Evolutionary conservation across 1,140 invertebrate genomes (phyloP).

Genomic region (Charaxes varanes): DNA sequence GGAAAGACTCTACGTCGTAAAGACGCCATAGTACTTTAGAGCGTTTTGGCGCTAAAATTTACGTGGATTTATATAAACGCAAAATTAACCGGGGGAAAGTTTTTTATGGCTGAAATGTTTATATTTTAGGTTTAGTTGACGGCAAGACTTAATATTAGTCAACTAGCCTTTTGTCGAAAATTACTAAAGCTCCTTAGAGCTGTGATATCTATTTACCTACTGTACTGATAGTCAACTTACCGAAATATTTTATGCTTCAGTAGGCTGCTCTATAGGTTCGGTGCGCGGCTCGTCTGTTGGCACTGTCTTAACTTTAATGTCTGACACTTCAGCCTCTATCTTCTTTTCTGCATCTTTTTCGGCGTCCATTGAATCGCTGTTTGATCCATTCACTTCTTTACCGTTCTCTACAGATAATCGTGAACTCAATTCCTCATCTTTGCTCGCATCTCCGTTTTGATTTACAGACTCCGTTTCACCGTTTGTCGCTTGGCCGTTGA

Average conservation of each 20-base stretch:
- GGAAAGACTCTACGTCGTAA: too few relatives aligned
- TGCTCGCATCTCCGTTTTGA: slow-evolving; percentile 48
- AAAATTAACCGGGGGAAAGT: too few relatives aligned
- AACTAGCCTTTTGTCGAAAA: too few relatives aligned
- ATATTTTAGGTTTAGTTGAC: too few relatives aligned
- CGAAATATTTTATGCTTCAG: slow-evolving; percentile 61
- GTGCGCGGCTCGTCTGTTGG: slow-evolving; percentile 43
- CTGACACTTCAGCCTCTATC: slow-evolving; percentile 35
- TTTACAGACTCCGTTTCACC: slow-evolving; percentile 34
- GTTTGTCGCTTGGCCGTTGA: slow-evolving; percentile 48
- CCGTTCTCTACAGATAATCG: slow-evolving; percentile 52
- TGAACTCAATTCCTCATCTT: slow-evolving; percentile 48
- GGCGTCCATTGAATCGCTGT: slow-evolving; percentile 33
- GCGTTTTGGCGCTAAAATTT: too few relatives aligned
- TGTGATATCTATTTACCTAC: too few relatives aligned
- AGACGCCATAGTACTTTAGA: too few relatives aligned
- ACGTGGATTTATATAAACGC: too few relatives aligned
- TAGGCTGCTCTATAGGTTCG: slow-evolving; percentile 61
- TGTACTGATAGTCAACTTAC: too few relatives aligned
- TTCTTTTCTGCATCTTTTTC: slow-evolving; percentile 41
- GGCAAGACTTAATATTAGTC: too few relatives aligned
- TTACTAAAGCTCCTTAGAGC: too few relatives aligned
- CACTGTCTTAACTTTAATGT: slow-evolving; percentile 60
- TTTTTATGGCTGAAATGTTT: too few relatives aligned
- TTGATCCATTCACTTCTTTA: slow-evolving; percentile 49